Percentiles rank a stretch among this genome's conserved stretches.
These are phyloP conservation scores for Ostrea edulis DNA, from an alignment of 1,140 invertebrate species.

Conservation along the genomic window DNA sequence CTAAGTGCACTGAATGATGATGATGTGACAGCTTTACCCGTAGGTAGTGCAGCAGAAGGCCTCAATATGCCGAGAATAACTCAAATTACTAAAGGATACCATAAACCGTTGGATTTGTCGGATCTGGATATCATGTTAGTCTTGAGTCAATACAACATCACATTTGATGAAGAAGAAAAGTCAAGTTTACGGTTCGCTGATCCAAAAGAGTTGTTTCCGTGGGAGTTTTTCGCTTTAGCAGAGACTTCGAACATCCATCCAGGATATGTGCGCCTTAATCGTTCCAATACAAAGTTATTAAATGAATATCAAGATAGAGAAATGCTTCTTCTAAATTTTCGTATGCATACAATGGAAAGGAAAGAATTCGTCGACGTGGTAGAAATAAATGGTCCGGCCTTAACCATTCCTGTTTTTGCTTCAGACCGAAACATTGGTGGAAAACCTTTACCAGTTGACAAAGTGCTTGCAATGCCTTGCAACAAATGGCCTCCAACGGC, in stretches of 20 bases:
- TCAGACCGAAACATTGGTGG: background rate
- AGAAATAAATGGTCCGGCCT: conserved; percentile 9
- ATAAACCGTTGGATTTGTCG: background rate
- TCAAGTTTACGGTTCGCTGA: background rate
- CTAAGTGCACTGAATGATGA: background rate
- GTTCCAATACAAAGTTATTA: background rate
- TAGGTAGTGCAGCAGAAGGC: conserved; percentile 34
- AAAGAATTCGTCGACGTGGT: background rate
- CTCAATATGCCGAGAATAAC: conserved; percentile 29
- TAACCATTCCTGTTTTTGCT: background rate
- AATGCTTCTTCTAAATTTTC: background rate
- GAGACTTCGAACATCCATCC: conserved; percentile 28
- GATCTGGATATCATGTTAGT: conserved; percentile 26
- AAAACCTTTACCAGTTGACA: conserved; percentile 28
- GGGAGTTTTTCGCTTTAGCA: conserved; percentile 31
- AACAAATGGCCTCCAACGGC: conserved; percentile 41
- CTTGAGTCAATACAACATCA: background rate
- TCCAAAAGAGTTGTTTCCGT: background rate
- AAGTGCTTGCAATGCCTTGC: conserved; percentile 31
- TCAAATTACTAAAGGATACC: background rate
- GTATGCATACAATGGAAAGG: background rate
- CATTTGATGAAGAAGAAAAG: conserved; percentile 17
- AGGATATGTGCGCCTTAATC: conserved; percentile 37
- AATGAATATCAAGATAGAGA: conserved; percentile 23
- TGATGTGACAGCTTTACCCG: background rate